phyloP scores from a whole-genome alignment of 2,888 invertebrate species.

The Antheraea assamensis region DNA sequence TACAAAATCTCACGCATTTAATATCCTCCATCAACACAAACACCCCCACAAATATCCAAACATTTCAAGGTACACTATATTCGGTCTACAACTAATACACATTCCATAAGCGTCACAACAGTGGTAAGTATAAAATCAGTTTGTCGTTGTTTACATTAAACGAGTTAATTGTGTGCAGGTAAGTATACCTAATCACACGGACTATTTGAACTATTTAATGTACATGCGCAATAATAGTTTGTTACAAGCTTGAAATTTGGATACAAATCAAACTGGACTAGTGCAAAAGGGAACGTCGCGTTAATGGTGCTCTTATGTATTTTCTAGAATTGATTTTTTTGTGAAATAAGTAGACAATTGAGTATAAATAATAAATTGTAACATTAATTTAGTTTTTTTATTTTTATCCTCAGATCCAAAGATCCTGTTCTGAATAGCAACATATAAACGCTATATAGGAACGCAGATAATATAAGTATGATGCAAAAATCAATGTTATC shows the following conservation, averaged over 20 bases:
- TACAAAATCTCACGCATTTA: slow-evolving; percentile 30
- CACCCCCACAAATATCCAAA: slow-evolving; percentile 8
- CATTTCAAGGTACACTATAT: slow-evolving; percentile 11
- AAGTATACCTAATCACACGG: slow-evolving; percentile 39
- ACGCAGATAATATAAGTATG: slow-evolving; percentile 10
- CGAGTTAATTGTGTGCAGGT: slow-evolving; percentile 36
- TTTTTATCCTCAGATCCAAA: slow-evolving; percentile 73
- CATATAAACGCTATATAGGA: slow-evolving; percentile 24
- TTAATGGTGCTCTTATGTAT: slow-evolving; percentile 62
- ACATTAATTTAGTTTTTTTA: slow-evolving; percentile 49
- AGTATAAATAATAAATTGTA: slow-evolving; percentile 67
- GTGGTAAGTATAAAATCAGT: slow-evolving; percentile 40
- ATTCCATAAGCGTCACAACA: slow-evolving; percentile 25
- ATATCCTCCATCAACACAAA: slow-evolving; percentile 25
- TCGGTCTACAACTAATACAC: slow-evolving; percentile 10
- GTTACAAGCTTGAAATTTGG: slow-evolving; percentile 70
- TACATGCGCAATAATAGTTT: slow-evolving; percentile 32
- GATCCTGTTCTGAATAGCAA: slow-evolving; percentile 60
- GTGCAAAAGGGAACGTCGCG: slow-evolving; percentile 52
- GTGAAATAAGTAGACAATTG: slow-evolving; percentile 41
- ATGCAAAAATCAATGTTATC: slow-evolving; percentile 8
- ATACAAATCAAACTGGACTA: slow-evolving; percentile 57
- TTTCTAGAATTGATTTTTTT: slow-evolving; percentile 47
- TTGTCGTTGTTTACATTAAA: slow-evolving; percentile 21
- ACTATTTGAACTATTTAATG: background rate